Evolutionary conservation across 2,113 vertebrate species (phyloP), one percentile per base, ranked within the genome.

Genomic region (Muntiacus reevesi): DNA sequence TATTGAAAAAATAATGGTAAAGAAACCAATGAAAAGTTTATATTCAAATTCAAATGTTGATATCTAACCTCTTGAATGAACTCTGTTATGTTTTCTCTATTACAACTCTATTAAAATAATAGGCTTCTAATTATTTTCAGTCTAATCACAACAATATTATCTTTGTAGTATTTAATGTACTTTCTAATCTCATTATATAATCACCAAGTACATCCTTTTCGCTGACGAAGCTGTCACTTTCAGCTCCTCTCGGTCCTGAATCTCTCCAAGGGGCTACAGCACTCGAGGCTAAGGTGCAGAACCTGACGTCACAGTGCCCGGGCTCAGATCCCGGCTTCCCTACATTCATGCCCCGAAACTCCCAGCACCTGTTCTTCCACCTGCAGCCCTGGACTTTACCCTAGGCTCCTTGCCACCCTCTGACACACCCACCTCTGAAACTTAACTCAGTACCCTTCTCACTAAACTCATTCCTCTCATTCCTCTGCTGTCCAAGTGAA

Each of bases 101-200:
- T 59, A 85, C 2, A 95, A 87, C 13, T 62, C 23, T 57, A 85
- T 30, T 64, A 27, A 87, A 97, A 83, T 36, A 67, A 97, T 3
- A 54, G 12, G 64, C 36, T 45, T 92, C 57, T 81, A 87, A 85
- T 81, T 60, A 60, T 93, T 92, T 64, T 81, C 45, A n/a, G 30
- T 76, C 55, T 92, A 67, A 90, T 36, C n/a, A 78, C 90, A 76
- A 91, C 6, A 60, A 76, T 3, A 8, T 54, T 28, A 62, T n/a
- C 25, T 82, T 89, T 27, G 36, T 64, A 82, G 81, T 81, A 79
- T 28, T 96, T 92, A 93, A 28, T 21, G 59, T 10, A 71, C 12
- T 12, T 79, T 79, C 17, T 86, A 59, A 79, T 83, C 79, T 94
- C 28, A 88, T 50, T 40, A 57, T 6, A 57, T 54, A 76, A 90